Percentiles rank a stretch among this genome's conserved stretches.
These are phyloP conservation scores for Myripristis murdjan DNA, from an alignment of 2,797 vertebrate species.

Conservation along the genomic window DNA sequence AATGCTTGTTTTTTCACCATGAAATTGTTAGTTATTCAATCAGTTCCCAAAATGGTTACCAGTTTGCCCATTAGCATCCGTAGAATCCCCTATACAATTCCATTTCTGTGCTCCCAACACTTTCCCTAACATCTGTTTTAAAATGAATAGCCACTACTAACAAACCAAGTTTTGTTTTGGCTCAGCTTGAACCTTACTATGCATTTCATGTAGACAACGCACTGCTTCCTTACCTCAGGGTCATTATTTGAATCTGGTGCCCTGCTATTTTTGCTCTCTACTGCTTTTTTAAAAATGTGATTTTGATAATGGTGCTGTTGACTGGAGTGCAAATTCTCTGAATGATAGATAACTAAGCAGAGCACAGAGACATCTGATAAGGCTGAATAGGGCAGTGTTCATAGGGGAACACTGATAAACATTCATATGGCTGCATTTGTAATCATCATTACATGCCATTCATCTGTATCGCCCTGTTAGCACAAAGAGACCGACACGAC, in stretches of 20 bases:
- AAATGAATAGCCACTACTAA: no score
- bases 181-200: constrained; percentile 27
- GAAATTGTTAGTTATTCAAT: no score
- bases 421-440: constrained; percentile 62
- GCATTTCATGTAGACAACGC: constrained; percentile 28
- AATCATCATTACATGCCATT: constrained; percentile 56
- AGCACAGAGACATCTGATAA: constrained; percentile 16
- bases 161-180: no score
- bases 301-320: constrained; percentile 32
- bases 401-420: constrained; percentile 43
- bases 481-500: constrained; percentile 11
- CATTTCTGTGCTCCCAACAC: no score
- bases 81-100: no score
- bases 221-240: background rate
- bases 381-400: constrained; percentile 45
- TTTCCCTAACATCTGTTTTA: no score
- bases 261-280: constrained; percentile 14
- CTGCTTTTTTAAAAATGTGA: constrained; percentile 7
- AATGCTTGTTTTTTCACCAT: no score
- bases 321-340: constrained; percentile 14
- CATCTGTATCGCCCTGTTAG: constrained; percentile 22
- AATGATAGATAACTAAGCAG: constrained; percentile 22
- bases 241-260: constrained; percentile 26
- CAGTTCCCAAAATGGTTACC: no score
- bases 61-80: no score